phyloP scores from a whole-genome alignment of 2,888 invertebrate species.

The Leuctra nigra region DNA sequence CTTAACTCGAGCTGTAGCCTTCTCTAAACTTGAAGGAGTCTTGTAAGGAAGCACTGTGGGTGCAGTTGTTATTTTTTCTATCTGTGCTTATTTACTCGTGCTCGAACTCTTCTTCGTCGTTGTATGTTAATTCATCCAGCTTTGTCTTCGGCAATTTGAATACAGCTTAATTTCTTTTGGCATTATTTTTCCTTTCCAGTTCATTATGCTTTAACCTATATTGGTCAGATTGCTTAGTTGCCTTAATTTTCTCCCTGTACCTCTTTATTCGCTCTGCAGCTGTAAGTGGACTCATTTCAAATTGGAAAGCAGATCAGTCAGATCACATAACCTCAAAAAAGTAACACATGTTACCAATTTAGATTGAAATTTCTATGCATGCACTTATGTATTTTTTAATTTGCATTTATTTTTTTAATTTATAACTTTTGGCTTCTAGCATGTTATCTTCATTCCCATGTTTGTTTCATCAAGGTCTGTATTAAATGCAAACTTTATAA shows the following conservation, averaged over 20 bases:
- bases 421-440: too few relatives aligned
- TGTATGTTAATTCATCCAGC: background rate
- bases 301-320: background rate
- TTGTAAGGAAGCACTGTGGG: background rate
- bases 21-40: background rate
- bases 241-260: slow-evolving; percentile 1
- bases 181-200: background rate
- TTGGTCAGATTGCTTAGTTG: background rate
- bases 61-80: background rate
- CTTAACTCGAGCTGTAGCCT: slow-evolving; percentile 1
- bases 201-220: background rate
- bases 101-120: background rate
- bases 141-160: background rate
- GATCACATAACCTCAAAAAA: background rate
- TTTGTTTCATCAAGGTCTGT: too few relatives aligned
- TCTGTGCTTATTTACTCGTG: background rate
- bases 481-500: background rate
- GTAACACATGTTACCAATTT: background rate
- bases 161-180: background rate
- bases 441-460: too few relatives aligned
- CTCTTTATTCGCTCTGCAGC: background rate
- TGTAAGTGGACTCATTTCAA: background rate
- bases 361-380: background rate
- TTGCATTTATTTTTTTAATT: too few relatives aligned
- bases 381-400: too few relatives aligned